Percentiles rank a stretch among this genome's conserved stretches.
Evolutionary conservation across 2,113 vertebrate genomes (phyloP).

Genomic region (Ochotona princeps): DNA sequence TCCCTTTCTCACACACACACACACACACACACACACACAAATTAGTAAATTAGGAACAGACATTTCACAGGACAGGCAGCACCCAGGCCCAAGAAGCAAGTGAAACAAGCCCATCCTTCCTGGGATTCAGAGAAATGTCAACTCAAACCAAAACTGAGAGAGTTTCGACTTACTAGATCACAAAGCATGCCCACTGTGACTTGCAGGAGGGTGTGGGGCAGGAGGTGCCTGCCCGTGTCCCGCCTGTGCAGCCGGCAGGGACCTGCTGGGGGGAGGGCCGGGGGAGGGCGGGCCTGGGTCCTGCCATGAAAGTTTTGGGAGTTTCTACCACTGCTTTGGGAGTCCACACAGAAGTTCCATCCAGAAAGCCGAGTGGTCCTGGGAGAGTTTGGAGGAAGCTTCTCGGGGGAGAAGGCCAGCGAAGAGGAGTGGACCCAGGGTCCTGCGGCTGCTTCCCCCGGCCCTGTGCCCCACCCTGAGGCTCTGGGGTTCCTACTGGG

Average conservation of each 20-base stretch:
- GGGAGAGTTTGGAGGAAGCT: not conserved
- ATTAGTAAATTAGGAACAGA: slow-evolving; percentile 80
- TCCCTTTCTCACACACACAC: too few relatives aligned
- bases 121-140: slow-evolving; percentile 60
- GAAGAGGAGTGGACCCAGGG: not conserved
- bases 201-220: not conserved
- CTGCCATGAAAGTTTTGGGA: too few relatives aligned
- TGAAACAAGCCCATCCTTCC: slow-evolving; percentile 33
- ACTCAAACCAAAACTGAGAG: slow-evolving; percentile 67
- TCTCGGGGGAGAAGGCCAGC: not conserved
- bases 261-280: too few relatives aligned
- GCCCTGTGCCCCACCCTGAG: not conserved
- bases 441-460: not conserved
- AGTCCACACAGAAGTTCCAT: not conserved
- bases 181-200: not conserved
- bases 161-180: not conserved
- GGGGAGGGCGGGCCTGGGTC: too few relatives aligned
- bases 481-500: not conserved
- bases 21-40: too few relatives aligned
- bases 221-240: not conserved
- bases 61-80: slow-evolving; percentile 63
- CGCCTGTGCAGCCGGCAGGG: not conserved
- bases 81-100: slow-evolving; percentile 63
- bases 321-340: not conserved
- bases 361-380: not conserved